Conservation (phyloP, 2,888 invertebrate genomes). For the Trachelus tabidus region DNA sequence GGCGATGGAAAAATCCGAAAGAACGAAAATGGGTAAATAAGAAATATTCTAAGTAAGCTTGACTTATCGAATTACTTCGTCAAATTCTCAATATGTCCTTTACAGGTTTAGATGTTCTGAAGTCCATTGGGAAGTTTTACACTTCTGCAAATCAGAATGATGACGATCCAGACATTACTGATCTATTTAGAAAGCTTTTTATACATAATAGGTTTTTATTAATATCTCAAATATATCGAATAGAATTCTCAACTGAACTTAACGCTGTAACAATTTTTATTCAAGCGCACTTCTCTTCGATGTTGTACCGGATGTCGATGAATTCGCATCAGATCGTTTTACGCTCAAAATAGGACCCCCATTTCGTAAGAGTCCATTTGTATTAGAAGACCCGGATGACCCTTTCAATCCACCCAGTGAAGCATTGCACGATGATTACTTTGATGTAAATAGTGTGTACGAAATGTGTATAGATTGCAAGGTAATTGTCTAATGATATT, state of each 20-base stretch:
- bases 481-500: slow-evolving; percentile 25
- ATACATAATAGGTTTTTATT: slow-evolving; percentile 37
- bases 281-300: slow-evolving; percentile 50
- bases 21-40: slow-evolving; percentile 36
- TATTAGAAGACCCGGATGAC: slow-evolving; percentile 15
- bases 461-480: slow-evolving; percentile 40
- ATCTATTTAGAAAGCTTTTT: slow-evolving; percentile 37
- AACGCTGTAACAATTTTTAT: slow-evolving; percentile 18
- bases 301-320: slow-evolving; percentile 43
- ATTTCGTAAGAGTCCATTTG: slow-evolving; percentile 27
- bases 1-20: slow-evolving; percentile 22
- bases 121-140: slow-evolving; percentile 39
- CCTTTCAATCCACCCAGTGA: slow-evolving; percentile 15
- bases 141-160: slow-evolving; percentile 17
- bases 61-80: no score
- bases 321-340: slow-evolving; percentile 29
- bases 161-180: slow-evolving; percentile 31
- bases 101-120: slow-evolving; percentile 33
- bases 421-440: slow-evolving; percentile 15
- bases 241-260: background rate
- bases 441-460: slow-evolving; percentile 39
- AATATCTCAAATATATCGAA: background rate
- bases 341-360: slow-evolving; percentile 44
- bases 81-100: background rate
- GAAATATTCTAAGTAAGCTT: slow-evolving; percentile 13